These are phyloP conservation scores for Cantharis nigra DNA, from an alignment of 2,888 invertebrate genomes.

Conservation along the genomic window DNA sequence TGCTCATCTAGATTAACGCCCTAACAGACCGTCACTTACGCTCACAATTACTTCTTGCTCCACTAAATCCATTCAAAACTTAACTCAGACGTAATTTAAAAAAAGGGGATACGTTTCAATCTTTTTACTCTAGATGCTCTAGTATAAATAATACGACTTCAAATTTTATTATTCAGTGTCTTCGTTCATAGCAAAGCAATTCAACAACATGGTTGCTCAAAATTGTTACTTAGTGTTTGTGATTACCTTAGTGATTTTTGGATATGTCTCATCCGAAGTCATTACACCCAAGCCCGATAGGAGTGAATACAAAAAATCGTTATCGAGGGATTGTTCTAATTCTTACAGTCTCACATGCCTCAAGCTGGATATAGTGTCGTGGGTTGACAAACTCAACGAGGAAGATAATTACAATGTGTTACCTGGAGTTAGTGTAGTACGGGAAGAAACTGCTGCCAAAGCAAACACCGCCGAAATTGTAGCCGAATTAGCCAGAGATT, in stretches of 20 bases:
- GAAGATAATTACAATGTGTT: conserved; percentile 70
- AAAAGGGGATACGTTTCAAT: conserved; percentile 33
- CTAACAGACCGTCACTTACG: conserved; percentile 31
- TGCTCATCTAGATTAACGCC: conserved; percentile 32
- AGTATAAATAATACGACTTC: conserved; percentile 31
- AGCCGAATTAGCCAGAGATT: conserved; percentile 74
- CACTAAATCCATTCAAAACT: conserved; percentile 50
- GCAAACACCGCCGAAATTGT: conserved; percentile 71
- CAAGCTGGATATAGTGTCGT: conserved; percentile 76
- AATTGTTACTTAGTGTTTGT: conserved; percentile 19
- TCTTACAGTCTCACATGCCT: conserved; percentile 74
- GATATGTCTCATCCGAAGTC: conserved; percentile 22
- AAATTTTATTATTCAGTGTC: conserved; percentile 25
- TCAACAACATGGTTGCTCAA: conserved; percentile 22
- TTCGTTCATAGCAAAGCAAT: conserved; percentile 23
- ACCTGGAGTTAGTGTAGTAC: conserved; percentile 76
- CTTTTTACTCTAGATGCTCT: conserved; percentile 35
- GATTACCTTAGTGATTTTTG: conserved; percentile 28
- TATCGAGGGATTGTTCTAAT: conserved; percentile 60
- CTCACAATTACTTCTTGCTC: conserved; percentile 55
- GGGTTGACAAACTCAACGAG: conserved; percentile 75
- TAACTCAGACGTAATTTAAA: conserved; percentile 39
- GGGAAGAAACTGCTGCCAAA: conserved; percentile 60
- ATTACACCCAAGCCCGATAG: conserved; percentile 37
- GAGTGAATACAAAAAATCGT: conserved; percentile 49